Base-by-base conservation (phyloP, 2,888 invertebrate genomes). In the Limnephilus auricula region DNA sequence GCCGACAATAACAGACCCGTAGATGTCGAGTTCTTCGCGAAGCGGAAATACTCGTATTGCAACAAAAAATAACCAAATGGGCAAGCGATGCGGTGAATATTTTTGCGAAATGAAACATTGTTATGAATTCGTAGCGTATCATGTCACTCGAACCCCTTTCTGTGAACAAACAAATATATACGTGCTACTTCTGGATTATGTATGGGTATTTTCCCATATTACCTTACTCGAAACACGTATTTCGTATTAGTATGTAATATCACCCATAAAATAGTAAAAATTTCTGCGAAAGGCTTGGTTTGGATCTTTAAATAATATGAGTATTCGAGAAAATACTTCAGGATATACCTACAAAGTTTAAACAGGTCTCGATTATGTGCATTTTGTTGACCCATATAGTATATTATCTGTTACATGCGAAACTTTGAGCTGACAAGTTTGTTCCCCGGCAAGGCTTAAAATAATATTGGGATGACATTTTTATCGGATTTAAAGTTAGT, bases 71-170 rank as follows among this genome's bases (percentile, higher is more conserved):
- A 90, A 90, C 78, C 83, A 84, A 90, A 90, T 45, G 31, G 90
- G 45, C 40, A 84, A 32, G 45, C 84, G 45, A 84, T 34, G 40
- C n/a, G 13, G 84, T 6, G 65, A 37, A 90, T 83, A 85, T 84
- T 83, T 83, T 65, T 50, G 25, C 34, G 65, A 65, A 65, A 78
- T 31, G 37, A 84, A 90, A 84, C 65, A 83, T 45, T 50, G 90
- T 90, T 90, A 79, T 90, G 78, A 84, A 90, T 90, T 90, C 90
- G 78, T 90, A 84, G 83, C 90, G 90, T 85, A 84, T 90, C 85
- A 90, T 65, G 78, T 85, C 90, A 50, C 85, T 65, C 65, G 65
- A 84, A 90, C 83, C 89, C 83, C 34, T 89, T 65, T 65, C 65
- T n/a, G 65, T 6, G 65, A 65, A n/a, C 25, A 65, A 65, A 65